A percentile compares a stretch with the other conserved stretches of the same genome.
Conservation (phyloP, 2,113 vertebrate species). For the Oenanthe melanoleuca region DNA sequence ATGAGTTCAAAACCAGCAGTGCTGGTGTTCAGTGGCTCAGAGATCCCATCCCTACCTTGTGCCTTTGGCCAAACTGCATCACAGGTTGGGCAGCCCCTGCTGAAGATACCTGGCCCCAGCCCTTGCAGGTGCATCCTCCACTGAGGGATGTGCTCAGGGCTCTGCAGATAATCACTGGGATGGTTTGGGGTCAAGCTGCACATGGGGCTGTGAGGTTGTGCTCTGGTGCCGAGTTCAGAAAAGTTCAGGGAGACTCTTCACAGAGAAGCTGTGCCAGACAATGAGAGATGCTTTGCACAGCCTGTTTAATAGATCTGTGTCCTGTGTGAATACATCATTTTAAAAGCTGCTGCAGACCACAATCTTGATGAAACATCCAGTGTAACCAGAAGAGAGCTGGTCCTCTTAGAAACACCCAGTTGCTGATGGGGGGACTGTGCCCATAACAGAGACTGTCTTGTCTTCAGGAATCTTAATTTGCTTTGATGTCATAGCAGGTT, state of each 20-base stretch:
- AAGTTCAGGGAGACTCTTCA: background rate
- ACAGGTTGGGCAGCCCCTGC: background rate
- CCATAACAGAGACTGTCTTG: background rate
- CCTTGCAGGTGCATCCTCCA: background rate
- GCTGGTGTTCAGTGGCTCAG: background rate
- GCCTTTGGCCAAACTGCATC: background rate
- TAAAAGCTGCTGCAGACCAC: background rate
- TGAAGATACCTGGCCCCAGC: background rate
- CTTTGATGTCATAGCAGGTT: slow-evolving; percentile 39
- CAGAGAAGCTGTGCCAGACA: background rate
- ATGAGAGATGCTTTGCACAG: background rate
- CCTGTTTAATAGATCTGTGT: background rate
- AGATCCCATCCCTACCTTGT: background rate
- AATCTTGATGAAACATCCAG: background rate
- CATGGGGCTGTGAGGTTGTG: background rate
- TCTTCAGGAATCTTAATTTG: background rate
- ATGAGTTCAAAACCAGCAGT: background rate
- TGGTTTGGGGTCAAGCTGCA: background rate
- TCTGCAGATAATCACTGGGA: background rate
- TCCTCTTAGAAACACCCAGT: background rate
- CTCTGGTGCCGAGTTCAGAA: background rate
- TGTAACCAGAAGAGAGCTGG: background rate
- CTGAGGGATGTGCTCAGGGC: background rate
- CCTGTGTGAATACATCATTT: background rate
- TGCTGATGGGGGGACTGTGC: background rate